Base-by-base conservation (phyloP, 2,888 invertebrate genomes). In the Uloborus plumipes region DNA sequence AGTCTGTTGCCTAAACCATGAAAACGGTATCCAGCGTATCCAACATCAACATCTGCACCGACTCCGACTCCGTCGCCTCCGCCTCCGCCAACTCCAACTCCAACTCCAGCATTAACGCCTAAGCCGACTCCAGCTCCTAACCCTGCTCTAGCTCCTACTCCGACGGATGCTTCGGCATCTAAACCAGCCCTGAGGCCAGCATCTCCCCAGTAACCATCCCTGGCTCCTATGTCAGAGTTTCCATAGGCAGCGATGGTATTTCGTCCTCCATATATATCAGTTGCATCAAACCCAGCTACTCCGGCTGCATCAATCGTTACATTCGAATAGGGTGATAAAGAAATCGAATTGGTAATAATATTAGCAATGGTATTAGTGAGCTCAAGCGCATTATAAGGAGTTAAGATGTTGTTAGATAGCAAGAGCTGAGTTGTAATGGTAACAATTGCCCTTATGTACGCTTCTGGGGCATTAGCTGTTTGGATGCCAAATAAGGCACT, bases 351-450 rank as follows among this genome's bases (percentile, higher is more conserved):
- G 6, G 22, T n/a, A 13, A 73, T 67, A 14, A 73, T 67, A 18
- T 31, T 31, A 0, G 66, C 66, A 4, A 61, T 49, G 7, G 51
- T 53, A 26, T 22, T 67, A 22, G 66, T 66, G 14, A 79, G 53
- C 0, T 49, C 13, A n/a, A 20, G 20, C 16, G 16, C 14, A 51
- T 78, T 78, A 16, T 49, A 55, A 9, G 31, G 14, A 66, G 39
- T 78, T 16, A 79, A n/a, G 18, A 79, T 47, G 14, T 67, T 73
- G 22, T 67, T 73, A 15, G 9, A 51, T 13, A 55, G 14, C 61
- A 79, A n/a, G n/a, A 61, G 18, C 39, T 79, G 59, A 20, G 31
- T 51, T 39, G 49, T n/a, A 2, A 47, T n/a, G 47, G 47, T 47
- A 18, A 50, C 59, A 22, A 73, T 18, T 4, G 66, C 67, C 9